phyloP scores from a whole-genome alignment of 2,797 vertebrate species.

The Rhabdomys pumilio region DNA sequence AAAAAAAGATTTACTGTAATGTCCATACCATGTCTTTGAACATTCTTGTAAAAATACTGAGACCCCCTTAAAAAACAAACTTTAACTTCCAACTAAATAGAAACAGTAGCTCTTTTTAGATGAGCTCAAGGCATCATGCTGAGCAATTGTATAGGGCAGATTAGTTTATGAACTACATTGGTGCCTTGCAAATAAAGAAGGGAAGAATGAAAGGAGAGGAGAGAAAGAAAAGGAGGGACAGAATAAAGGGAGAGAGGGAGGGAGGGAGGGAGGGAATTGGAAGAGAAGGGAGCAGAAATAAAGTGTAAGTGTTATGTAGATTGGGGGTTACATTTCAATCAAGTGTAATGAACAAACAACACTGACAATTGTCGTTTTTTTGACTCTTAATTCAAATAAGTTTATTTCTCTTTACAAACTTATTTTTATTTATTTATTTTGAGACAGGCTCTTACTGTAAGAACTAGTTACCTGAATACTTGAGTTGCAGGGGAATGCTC shows the following conservation, averaged over 20 bases:
- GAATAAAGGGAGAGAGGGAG: background rate
- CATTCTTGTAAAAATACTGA: background rate
- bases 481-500: background rate
- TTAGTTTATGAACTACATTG: background rate
- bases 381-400: background rate
- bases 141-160: background rate
- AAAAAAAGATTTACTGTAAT: background rate
- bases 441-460: background rate
- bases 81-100: background rate
- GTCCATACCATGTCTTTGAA: too few relatives aligned
- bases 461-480: too few relatives aligned
- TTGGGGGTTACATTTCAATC: background rate
- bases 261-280: accelerated
- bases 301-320: background rate
- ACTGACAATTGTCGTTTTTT: background rate
- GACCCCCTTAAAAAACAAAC: background rate
- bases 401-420: background rate
- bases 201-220: background rate
- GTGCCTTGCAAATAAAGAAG: background rate
- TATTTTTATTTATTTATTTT: background rate
- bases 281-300: background rate
- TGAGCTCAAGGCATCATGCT: background rate
- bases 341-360: background rate
- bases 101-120: background rate
- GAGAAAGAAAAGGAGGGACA: background rate